phyloP scores from a whole-genome alignment of 1,140 invertebrate genomes.

The Bombus waltoni region DNA sequence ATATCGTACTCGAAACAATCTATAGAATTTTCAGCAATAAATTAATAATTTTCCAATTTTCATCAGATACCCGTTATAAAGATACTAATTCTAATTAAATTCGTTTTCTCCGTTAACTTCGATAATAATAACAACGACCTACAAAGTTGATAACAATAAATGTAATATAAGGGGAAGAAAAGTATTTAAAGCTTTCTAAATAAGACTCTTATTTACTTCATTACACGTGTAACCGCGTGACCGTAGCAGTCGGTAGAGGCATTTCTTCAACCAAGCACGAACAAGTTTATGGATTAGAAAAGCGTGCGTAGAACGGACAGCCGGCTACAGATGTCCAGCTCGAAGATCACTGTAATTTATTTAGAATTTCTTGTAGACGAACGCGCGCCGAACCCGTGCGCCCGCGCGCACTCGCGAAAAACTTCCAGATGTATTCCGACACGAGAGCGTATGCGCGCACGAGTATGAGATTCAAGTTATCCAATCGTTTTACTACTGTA shows the following conservation, averaged over 20 bases:
- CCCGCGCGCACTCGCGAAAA: background rate
- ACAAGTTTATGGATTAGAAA: conserved; percentile 16
- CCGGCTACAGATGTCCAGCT: background rate
- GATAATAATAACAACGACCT: no score
- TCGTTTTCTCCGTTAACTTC: background rate
- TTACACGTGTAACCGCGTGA: background rate
- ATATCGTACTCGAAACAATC: background rate
- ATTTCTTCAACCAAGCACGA: background rate
- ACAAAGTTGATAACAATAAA: background rate
- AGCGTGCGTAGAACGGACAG: background rate
- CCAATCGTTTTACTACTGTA: conserved; percentile 18
- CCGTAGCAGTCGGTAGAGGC: no score
- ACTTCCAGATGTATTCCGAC: background rate
- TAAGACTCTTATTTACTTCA: background rate
- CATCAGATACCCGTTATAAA: no score
- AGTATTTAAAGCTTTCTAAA: background rate
- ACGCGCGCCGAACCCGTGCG: background rate
- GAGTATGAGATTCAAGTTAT: background rate
- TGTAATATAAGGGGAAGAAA: background rate
- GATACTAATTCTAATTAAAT: background rate
- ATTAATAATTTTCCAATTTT: no score
- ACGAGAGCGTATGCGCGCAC: background rate
- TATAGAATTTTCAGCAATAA: background rate
- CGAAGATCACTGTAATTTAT: conserved; percentile 11
- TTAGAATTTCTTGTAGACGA: background rate